A percentile compares a stretch with the other conserved stretches of the same genome.
phyloP scores from a whole-genome alignment of 1,140 invertebrate species.

The Papilio polytes region DNA sequence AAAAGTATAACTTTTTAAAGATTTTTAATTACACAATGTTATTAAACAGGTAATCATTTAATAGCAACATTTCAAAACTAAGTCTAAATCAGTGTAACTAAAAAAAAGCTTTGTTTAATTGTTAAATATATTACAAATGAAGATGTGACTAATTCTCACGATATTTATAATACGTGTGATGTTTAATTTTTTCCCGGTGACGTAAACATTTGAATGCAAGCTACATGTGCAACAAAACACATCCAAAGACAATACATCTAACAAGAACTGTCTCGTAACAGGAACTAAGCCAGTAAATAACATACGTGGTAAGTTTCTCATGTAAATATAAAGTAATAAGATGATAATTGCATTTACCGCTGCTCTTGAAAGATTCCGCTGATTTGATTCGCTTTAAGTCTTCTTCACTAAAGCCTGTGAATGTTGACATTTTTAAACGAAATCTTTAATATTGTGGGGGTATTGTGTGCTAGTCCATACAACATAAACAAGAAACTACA shows the following conservation, averaged over 20 bases:
- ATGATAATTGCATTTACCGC: slow-evolving; percentile 57
- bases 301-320: slow-evolving; percentile 10
- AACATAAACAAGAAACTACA: slow-evolving; percentile 7
- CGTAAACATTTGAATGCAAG: slow-evolving; percentile 29
- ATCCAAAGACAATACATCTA: not conserved
- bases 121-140: too few relatives aligned
- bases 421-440: slow-evolving; percentile 56
- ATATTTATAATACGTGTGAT: slow-evolving; percentile 3
- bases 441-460: not conserved
- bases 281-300: not conserved
- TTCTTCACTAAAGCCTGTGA: slow-evolving; percentile 77
- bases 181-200: slow-evolving; percentile 21
- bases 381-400: slow-evolving; percentile 73
- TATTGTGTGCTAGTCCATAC: not conserved
- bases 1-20: too few relatives aligned
- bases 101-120: too few relatives aligned
- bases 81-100: too few relatives aligned
- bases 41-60: too few relatives aligned
- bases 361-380: slow-evolving; percentile 53
- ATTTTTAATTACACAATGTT: too few relatives aligned
- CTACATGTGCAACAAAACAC: not conserved
- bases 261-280: not conserved
- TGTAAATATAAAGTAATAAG: slow-evolving; percentile 4
- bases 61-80: too few relatives aligned
- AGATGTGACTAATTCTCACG: not conserved